Percentiles rank a stretch among this genome's conserved stretches.
Conservation (phyloP, 1,140 invertebrate species). For the Marisa cornuarietis region DNA sequence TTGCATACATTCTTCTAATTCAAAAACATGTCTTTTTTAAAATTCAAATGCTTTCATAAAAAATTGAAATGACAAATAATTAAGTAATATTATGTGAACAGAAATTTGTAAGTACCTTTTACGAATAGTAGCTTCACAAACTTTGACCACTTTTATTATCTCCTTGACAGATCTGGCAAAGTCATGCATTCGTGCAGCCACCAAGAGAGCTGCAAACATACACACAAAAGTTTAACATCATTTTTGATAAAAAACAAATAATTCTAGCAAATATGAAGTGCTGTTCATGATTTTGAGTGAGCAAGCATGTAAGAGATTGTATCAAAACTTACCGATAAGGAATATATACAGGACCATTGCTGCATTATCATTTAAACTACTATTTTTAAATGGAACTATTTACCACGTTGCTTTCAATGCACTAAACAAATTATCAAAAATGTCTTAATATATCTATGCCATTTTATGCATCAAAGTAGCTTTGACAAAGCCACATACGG, state of each 20-base stretch:
- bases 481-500: not conserved
- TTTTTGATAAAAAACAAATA: not conserved
- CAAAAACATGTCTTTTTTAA: not conserved
- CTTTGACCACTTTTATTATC: constrained; percentile 94
- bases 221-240: constrained; percentile 11
- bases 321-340: not conserved
- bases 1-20: not conserved
- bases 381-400: too few species aligned
- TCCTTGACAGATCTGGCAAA: constrained; percentile 88
- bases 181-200: constrained; percentile 91
- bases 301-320: not conserved
- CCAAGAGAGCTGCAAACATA: constrained; percentile 81
- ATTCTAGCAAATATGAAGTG: not conserved
- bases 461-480: not conserved
- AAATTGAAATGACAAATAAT: not conserved
- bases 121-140: constrained; percentile 91
- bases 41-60: not conserved
- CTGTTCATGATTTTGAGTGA: not conserved
- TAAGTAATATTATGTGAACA: not conserved
- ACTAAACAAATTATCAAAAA: too few species aligned
- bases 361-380: not conserved
- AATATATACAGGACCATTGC: not conserved
- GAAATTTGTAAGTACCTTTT: constrained; percentile 75
- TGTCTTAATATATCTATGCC: too few species aligned
- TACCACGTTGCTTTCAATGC: too few species aligned